A percentile compares a stretch with the other conserved stretches of the same genome.
phyloP scores from a whole-genome alignment of 1,140 invertebrate genomes.

The Meloidogyne floridensis region DNA sequence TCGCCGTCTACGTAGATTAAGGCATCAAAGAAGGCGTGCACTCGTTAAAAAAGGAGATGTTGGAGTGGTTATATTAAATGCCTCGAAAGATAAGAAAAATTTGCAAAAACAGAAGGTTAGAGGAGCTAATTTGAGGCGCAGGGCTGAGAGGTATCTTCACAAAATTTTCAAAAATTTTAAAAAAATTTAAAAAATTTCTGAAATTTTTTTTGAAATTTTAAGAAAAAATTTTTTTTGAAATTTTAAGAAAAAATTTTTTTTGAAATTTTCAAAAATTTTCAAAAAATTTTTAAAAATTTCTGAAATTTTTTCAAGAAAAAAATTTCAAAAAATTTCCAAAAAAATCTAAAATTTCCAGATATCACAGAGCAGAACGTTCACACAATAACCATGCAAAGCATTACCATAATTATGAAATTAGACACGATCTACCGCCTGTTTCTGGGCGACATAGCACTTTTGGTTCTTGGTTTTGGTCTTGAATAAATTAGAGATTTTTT shows the following conservation, averaged over 20 bases:
- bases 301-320: not conserved
- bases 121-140: slow-evolving; percentile 22
- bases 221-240: too few relatives aligned
- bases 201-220: too few relatives aligned
- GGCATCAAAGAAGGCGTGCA: slow-evolving; percentile 34
- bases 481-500: slow-evolving; percentile 3
- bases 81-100: slow-evolving; percentile 21
- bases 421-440: slow-evolving; percentile 20
- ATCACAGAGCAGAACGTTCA: not conserved
- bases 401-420: slow-evolving; percentile 28
- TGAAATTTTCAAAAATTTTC: too few relatives aligned
- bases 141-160: slow-evolving; percentile 17
- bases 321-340: not conserved
- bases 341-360: not conserved
- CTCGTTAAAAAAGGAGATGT: not conserved
- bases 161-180: not conserved
- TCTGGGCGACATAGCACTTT: slow-evolving; percentile 16
- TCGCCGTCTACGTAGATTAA: slow-evolving; percentile 30
- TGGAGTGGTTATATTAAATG: not conserved
- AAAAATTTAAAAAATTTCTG: not conserved
- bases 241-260: too few relatives aligned
- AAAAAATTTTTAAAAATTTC: not conserved
- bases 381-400: not conserved
- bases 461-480: slow-evolving; percentile 30
- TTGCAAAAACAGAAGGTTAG: slow-evolving; percentile 6